A percentile compares a stretch with the other conserved stretches of the same genome.
Conservation (phyloP, 2,888 invertebrate species). For the Erannis defoliaria region DNA sequence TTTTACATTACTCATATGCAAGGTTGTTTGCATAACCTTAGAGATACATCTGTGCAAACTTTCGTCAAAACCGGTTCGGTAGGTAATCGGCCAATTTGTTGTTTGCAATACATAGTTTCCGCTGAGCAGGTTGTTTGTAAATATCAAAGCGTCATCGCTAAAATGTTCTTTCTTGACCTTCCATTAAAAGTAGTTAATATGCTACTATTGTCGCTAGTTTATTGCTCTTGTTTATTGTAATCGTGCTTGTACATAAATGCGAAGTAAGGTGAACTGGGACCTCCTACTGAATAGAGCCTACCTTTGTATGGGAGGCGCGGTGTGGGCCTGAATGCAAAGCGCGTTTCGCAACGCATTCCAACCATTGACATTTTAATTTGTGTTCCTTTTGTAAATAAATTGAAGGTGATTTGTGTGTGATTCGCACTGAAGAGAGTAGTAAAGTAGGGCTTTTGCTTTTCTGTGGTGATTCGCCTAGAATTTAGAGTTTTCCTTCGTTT, state of each 20-base stretch:
- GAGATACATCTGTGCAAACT: constrained; percentile 40
- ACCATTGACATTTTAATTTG: constrained; percentile 54
- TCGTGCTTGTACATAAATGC: constrained; percentile 54
- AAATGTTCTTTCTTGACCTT: constrained; percentile 10
- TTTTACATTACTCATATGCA: constrained; percentile 33
- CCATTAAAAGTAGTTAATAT: constrained; percentile 25
- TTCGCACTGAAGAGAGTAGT: too few relatives aligned
- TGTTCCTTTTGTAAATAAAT: constrained; percentile 16
- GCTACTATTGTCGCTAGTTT: constrained; percentile 36
- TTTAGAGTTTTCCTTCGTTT: background rate
- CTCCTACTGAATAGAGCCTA: constrained; percentile 64
- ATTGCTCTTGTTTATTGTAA: constrained; percentile 42
- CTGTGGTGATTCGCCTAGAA: background rate
- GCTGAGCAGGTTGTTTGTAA: constrained; percentile 35
- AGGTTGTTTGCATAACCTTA: constrained; percentile 40
- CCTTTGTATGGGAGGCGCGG: constrained; percentile 52
- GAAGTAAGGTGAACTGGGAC: constrained; percentile 65
- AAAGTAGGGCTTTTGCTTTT: too few relatives aligned
- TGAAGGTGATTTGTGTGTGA: constrained; percentile 1
- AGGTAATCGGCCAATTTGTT: constrained; percentile 35
- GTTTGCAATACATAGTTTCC: constrained; percentile 27
- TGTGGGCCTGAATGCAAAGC: constrained; percentile 69
- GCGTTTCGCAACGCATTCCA: constrained; percentile 70
- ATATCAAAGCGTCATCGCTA: constrained; percentile 28
- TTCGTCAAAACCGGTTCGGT: constrained; percentile 41